Conservation (phyloP, 2,113 vertebrate genomes). For the Antennarius striatus region DNA sequence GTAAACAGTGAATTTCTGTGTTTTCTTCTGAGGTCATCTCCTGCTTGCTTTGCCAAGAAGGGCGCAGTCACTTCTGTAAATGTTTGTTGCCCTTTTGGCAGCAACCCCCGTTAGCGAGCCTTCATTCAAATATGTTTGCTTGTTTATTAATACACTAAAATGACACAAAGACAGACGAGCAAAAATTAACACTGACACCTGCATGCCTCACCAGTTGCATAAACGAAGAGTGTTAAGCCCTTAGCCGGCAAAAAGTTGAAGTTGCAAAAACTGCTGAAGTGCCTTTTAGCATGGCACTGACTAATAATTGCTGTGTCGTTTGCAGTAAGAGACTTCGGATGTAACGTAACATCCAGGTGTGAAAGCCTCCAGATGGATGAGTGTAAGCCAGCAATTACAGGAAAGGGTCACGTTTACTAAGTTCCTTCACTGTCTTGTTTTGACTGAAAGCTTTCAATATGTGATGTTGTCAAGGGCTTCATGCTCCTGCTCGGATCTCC, state of each 20-base stretch:
- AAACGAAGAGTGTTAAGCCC: background rate
- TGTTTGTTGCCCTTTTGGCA: conserved; percentile 76
- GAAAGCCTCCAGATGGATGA: conserved; percentile 11
- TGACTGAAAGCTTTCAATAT: conserved; percentile 9
- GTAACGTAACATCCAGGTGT: conserved; percentile 11
- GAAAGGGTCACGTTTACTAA: conserved; percentile 12
- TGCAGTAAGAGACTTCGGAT: background rate
- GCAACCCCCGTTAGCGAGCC: conserved; percentile 43
- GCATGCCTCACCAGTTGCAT: conserved; percentile 17
- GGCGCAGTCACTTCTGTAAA: conserved; percentile 72
- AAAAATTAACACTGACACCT: conserved; percentile 19
- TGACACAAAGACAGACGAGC: conserved; percentile 34
- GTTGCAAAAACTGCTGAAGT: background rate
- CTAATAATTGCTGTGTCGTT: conserved; percentile 8
- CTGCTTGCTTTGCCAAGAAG: conserved; percentile 48
- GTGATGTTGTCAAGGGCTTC: too few relatives aligned
- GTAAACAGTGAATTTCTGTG: conserved; percentile 68
- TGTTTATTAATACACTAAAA: conserved; percentile 42
- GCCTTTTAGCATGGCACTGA: conserved; percentile 10
- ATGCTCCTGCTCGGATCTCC: too few relatives aligned
- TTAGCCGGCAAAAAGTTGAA: background rate
- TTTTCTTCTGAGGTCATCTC: conserved; percentile 67
- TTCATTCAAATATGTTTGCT: conserved; percentile 41
- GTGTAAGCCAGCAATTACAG: conserved; percentile 7
- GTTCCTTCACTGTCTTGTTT: background rate